Base-by-base conservation (phyloP, 2,797 vertebrate species). In the Lates japonicus region DNA sequence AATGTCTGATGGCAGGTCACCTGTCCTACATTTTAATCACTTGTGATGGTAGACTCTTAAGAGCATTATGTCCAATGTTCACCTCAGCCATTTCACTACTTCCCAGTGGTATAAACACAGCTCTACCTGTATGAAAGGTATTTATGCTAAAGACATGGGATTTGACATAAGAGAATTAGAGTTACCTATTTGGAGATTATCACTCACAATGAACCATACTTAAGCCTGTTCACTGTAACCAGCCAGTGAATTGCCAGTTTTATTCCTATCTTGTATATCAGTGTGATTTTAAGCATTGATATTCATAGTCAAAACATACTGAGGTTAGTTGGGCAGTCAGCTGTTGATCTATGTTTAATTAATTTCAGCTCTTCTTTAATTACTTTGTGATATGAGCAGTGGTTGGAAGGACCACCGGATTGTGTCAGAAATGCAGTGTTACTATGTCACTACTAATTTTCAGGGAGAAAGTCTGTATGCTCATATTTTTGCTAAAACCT, bases 1-100 rank as follows among this genome's bases (percentile, higher is more conserved):
- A 64, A 52, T 62, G 39, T 57, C 39, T 58, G 33, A 35, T 51
- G 78, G 13, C 58, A 70, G 55, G 67, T 85, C 74, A 57, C 57
- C 73, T 68, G 63, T 76, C 7, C 35, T 55, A 31, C 55, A 44
- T 73, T 72, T 68, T 42, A 83, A 62, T 39, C 31, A 42, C 46
- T 39, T 70, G 54, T 69, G 48, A 57, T 14, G 5, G 11, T 25
- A 31, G 39, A 44, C 44, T 42, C 13, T 6, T 13, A 6, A 35
- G 55, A 55, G 41, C 9, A 59, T 49, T 20, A 48, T 35, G 58
- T 41, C 31, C 33, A 3, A 57, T 5, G 25, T 51, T 65, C 39
- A 61, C 33, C 35, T 68, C 51, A 70, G 67, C 66, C 74, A 35
- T 86, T 85, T 77, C 77, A 80, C 59, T 25, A 44, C 35, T 55